Evolutionary conservation across 2,888 invertebrate species (phyloP), one percentile per base, ranked within the genome.

Genomic region (Crossocerus cetratus): DNA sequence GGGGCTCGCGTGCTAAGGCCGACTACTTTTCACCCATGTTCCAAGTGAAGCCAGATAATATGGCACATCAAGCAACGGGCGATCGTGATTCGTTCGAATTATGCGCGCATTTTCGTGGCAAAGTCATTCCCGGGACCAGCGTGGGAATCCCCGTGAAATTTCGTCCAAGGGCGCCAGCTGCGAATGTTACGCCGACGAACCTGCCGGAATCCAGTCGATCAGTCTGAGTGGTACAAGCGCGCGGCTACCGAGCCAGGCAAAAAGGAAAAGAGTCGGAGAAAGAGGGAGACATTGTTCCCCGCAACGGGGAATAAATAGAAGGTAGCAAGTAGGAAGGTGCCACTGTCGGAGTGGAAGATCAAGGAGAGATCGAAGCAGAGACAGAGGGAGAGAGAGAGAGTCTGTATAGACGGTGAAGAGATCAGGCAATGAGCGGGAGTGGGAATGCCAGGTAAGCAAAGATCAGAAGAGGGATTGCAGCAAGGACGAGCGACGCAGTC

Each of bases 261-360:
- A 49, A 16, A 49, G 49, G 14, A 49, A n/a, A 16, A 49, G 16
- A 0, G 49, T 55, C 32, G 58, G 65, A 65, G 49, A 22, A 55
- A 78, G 62, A 72, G 45, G 56, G 71, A 64, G 76, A 79, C 78
- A 79, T 81, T 82, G 81, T 81, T 76, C 65, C 57, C 56, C n/a
- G 68, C 23, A 59, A 22, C 72, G 61, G 58, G 59, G 65, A 72
- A 72, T 57, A 74, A 78, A 69, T 53, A 61, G 74, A 70, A 70
- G 73, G 78, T 72, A 77, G 59, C 74, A 59, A 69, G 61, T 66
- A 63, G 20, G 20, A 43, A 55, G 66, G 69, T 67, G 45, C 3
- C 14, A 0, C n/a, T 49, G 49, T 49, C 13, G n/a, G 49, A 49
- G 49, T 16, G 49, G 8, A 16, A 49, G 49, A 16, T 49, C 5